Conservation (phyloP, 1,140 invertebrate species). For the Hydropsyche tenuis region DNA sequence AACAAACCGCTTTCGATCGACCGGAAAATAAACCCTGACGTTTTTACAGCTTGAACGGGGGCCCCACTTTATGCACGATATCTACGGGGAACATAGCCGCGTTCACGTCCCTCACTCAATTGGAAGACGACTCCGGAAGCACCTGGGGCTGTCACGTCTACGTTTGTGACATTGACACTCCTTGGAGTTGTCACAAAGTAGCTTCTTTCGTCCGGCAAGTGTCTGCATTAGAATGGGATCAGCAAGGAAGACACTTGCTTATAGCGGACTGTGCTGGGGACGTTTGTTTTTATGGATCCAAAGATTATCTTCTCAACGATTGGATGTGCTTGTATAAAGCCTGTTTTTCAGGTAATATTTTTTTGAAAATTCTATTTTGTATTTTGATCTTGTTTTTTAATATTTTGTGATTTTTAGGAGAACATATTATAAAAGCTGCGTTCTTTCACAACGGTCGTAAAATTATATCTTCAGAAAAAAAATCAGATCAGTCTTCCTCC, state of each 20-base stretch:
- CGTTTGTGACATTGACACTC: conserved; percentile 85
- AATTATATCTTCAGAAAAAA: conserved; percentile 73
- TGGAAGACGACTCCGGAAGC: conserved; percentile 69
- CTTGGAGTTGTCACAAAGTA: conserved; percentile 81
- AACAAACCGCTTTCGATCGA: neutral
- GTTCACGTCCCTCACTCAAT: conserved; percentile 76
- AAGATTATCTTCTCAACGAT: conserved; percentile 82
- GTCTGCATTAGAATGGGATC: conserved; percentile 85
- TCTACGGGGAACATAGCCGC: conserved; percentile 82
- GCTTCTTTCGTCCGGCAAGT: conserved; percentile 64
- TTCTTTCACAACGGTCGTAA: conserved; percentile 89
- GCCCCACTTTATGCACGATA: conserved; percentile 69
- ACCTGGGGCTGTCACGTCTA: conserved; percentile 82
- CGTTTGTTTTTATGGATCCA: conserved; percentile 78
- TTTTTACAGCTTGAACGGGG: conserved; percentile 60
- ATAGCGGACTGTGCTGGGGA: conserved; percentile 77
- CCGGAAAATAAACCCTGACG: conserved; percentile 28
- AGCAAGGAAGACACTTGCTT: conserved; percentile 78
- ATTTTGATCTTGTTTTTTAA: neutral
- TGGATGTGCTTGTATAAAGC: conserved; percentile 68
- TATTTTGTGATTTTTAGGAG: conserved; percentile 61
- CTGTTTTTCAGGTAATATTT: conserved; percentile 58
- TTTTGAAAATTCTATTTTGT: too few species aligned
- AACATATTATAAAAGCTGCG: conserved; percentile 79
- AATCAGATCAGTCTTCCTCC: conserved; percentile 77